Evolutionary conservation across 2,888 invertebrate species (phyloP), one percentile per base, ranked within the genome.

Genomic region (Biston stratarius): DNA sequence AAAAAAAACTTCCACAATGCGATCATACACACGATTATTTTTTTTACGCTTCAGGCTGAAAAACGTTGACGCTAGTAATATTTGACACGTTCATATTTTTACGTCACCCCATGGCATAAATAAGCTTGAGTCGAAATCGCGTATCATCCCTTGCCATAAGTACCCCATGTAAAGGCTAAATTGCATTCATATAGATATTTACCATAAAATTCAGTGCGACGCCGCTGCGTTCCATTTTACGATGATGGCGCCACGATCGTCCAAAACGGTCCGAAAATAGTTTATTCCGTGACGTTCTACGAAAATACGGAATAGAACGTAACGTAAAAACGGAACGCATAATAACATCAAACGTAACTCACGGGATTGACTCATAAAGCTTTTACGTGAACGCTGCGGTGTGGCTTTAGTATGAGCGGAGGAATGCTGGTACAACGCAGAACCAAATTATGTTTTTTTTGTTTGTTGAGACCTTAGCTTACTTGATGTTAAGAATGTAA

Each of bases 351-450:
- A 83, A 82, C 87, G 85, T 84, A 86, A 84, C 85, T 85, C 87
- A 83, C 79, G 82, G 84, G 86, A 90, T 90, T 88, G 90, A 89
- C 86, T 87, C 90, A 84, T 90, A 90, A 89, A 88, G 84, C 83
- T 83, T 86, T 86, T 82, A 84, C 84, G 83, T 87, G 84, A 87
- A 88, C 84, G 86, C 77, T 69, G 69, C 58, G 73, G 79, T 74
- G 67, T 55, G 79, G 80, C 7, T 15, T 10, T 57, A 74, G 69
- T 81, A 64, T 0, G 0, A 74, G 84, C 84, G 84, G 61, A 47
- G 24, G 40, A 44, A 53, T 42, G 24, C 51, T n/a, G n/a, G n/a
- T 42, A 42, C 5, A 52, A 7, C 34, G 11, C 5, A 10, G 11
- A 10, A 0, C n/a, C n/a, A 45, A 6, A 12, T 34, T n/a, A n/a